Evolutionary conservation across 2,888 invertebrate genomes (phyloP), one percentile per base, ranked within the genome.

Genomic region (Bruchidius siliquastri): DNA sequence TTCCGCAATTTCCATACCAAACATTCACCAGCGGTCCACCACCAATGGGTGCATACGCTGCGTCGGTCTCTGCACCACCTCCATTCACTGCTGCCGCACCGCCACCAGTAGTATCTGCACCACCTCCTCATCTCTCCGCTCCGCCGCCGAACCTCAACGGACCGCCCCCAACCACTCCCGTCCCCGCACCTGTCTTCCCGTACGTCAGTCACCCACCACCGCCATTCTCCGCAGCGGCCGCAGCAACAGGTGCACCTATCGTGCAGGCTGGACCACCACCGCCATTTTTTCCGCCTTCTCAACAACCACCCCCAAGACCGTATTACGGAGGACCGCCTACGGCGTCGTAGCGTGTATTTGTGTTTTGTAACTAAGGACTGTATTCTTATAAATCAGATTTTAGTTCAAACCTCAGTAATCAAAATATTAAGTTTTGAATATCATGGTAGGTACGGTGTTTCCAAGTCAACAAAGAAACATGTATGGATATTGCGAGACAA

Each of bases 91-190:
- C 68, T 20, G 8, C 77, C 74, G 21, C 75, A 67, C 0, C 76
- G 76, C 72, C 81, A 78, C 72, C 81, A 72, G 68, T 75, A 13
- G 74, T 74, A 10, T 69, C 75, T 10, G 70, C 77, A 13, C 81
- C 82, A 2, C 72, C 75, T 4, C 81, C 82, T 0, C 85, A 84
- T 78, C 77, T 84, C 74, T 77, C 86, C 0, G 85, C 89, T 71
- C 87, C 87, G 72, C 89, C 88, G 76, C 80, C 88, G 0, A 86
- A 88, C 0, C 87, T 88, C 68, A 49, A 49, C 18, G 49, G 49
- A 49, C 89, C 87, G 0, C 87, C 87, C 13, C 86, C 86, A 73
- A 80, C 85, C 32, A 71, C 81, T 20, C 82, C 85, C 20, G 83
- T 85, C 22, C 84, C 86, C 3, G 83, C 83, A 20, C 77, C 79